Evolutionary conservation across 2,888 invertebrate species (phyloP), one percentile per base, ranked within the genome.

Genomic region (Drosophila pseudotalamancana): DNA sequence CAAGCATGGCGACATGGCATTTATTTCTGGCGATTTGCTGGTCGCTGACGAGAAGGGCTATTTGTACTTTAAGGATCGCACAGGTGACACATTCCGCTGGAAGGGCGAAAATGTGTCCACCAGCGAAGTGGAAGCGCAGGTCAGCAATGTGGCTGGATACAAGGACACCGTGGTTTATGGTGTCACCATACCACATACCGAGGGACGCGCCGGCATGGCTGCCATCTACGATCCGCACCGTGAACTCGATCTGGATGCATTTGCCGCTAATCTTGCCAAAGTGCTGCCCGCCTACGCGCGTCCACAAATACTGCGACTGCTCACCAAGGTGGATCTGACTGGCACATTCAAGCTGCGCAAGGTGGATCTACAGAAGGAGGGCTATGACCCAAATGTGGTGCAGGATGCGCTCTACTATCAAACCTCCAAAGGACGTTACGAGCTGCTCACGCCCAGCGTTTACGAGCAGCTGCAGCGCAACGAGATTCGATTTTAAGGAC

Each of bases 91-190:
- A 11, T 99, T 97, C 93, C 94, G 98, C 46, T 98, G 98, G 98
- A 97, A 97, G 90, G 99, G 99, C 11, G 99, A 99, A 92, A 99
- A 99, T 91, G 99, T 99, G 6, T 98, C 98, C 40, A 99, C 99
- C 6, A 96, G 97, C 2, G 99, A 99, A 92, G 96, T 99, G 5
- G 99, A 99, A 92, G 97, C 95, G 2, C 95, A 97, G 73, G 94
- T 98, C 50, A 97, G 97, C 82, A 95, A 96, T 87, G 92, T 95
- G 37, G 93, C 95, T 3, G 94, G 94, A 64, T 95, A 97, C 83
- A 94, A 95, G 86, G 98, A 98, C 91, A 96, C 96, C 25, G 96
- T 97, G 4, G 98, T 98, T 8, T 99, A 97, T 88, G 99, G 99
- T 12, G 98, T 99, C 1, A 95, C 97, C 94, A 94, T 97, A 62